phyloP scores from a whole-genome alignment of 2,888 invertebrate genomes.

The Dasysyrphus albostriatus region DNA sequence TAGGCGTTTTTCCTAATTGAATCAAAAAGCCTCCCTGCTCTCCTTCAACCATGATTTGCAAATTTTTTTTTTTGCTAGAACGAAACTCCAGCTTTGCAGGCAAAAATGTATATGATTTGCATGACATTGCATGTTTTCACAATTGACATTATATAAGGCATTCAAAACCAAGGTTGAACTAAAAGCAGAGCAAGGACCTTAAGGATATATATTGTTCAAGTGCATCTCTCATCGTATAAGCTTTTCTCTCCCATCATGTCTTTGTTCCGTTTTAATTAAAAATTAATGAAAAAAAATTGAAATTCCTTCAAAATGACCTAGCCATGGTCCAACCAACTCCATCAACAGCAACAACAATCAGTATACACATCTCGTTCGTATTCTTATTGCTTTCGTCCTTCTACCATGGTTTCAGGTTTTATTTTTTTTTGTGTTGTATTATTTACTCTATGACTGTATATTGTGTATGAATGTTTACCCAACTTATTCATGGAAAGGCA shows the following conservation, averaged over 20 bases:
- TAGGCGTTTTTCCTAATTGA: background rate
- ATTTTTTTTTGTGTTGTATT: too few relatives aligned
- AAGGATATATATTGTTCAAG: conserved; percentile 36
- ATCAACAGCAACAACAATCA: conserved; percentile 21
- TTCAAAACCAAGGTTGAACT: conserved; percentile 21
- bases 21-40: background rate
- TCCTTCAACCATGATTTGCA: background rate
- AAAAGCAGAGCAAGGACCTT: conserved; percentile 31
- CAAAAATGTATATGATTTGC: background rate
- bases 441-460: conserved; percentile 27
- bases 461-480: conserved; percentile 32
- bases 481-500: conserved; percentile 17
- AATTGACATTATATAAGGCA: background rate
- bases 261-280: conserved; percentile 43
- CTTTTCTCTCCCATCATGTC: background rate
- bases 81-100: background rate
- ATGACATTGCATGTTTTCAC: conserved; percentile 22
- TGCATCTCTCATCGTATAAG: background rate
- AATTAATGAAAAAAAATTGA: conserved; percentile 33
- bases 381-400: conserved; percentile 26
- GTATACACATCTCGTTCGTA: background rate
- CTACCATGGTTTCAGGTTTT: conserved; percentile 2
- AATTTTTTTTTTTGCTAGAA: background rate
- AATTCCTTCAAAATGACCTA: conserved; percentile 23
- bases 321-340: background rate